Evolutionary conservation across 2,888 invertebrate genomes (phyloP), one percentile per base, ranked within the genome.

Genomic region (Drosophila austrosaltans): DNA sequence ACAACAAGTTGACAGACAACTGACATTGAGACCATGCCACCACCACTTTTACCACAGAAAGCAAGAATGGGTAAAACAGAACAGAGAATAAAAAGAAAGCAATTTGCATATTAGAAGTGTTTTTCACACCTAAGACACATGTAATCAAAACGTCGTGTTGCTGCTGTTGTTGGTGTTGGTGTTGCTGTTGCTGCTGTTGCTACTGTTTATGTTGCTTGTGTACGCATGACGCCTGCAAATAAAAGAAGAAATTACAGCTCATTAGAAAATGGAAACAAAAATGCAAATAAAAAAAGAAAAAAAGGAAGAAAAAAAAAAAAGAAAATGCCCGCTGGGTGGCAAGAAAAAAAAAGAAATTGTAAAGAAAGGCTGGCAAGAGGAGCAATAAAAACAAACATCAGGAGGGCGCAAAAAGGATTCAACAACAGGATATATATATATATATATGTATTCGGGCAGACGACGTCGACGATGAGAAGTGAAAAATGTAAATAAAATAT

Each of bases 201-300:
- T 53, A 48, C 54, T 75, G 32, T 32, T 48, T 25, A 10, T 75
- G 69, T 69, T 82, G 80, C 79, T 78, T 87, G 82, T 87, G 85
- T 77, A 87, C 86, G 77, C 82, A 87, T 74, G 72, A 82, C 87
- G 87, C 82, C 88, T 87, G 79, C 77, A 89, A 89, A 90, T 90
- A 89, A 89, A 89, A 89, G 61, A 81, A 84, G 81, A 87, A 89
- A 89, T 89, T 89, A 90, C 86, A 83, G 86, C 89, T 89, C 90
- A 90, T 89, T 89, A 89, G 87, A 89, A 89, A 89, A 86, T 87
- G 89, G 80, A 89, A 89, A 81, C 79, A 87, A 88, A 87, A 88
- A 89, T 84, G 81, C 78, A 89, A 90, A 89, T 89, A 90, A 81
- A 80, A 72, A 64, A 74, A 48, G 64, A 42, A 42, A 63, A 63